These are phyloP conservation scores for Parasteatoda lunata DNA, from an alignment of 2,888 invertebrate species.

Conservation along the genomic window DNA sequence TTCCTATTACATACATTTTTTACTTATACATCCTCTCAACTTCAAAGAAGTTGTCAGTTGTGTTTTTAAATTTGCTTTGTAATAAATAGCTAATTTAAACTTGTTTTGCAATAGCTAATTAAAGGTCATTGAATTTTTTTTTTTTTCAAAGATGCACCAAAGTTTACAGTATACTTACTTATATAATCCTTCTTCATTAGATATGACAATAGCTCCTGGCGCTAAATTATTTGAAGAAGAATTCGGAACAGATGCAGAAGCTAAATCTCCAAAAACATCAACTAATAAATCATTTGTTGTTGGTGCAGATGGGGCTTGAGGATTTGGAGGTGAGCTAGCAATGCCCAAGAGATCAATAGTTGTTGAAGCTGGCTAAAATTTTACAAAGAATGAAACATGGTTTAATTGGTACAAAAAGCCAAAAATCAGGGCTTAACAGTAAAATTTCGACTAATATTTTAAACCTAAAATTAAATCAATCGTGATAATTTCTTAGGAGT, in stretches of 20 bases:
- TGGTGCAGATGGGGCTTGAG: slow-evolving; percentile 77
- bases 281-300: slow-evolving; percentile 86
- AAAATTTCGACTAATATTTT: background rate
- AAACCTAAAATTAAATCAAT: background rate
- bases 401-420: background rate
- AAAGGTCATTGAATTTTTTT: no score
- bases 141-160: no score
- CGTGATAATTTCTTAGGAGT: background rate
- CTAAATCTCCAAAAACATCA: slow-evolving; percentile 91
- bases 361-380: slow-evolving; percentile 75
- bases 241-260: slow-evolving; percentile 77
- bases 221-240: slow-evolving; percentile 39
- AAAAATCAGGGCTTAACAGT: no score
- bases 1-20: no score
- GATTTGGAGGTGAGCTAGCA: slow-evolving; percentile 69
- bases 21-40: no score
- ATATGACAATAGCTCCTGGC: slow-evolving; percentile 70
- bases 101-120: no score
- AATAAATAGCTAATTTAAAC: no score
- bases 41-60: no score
- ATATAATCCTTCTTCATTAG: slow-evolving; percentile 86
- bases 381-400: background rate
- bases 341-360: slow-evolving; percentile 69
- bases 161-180: slow-evolving; percentile 78
- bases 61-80: no score